Evolutionary conservation across 2,113 vertebrate species (phyloP).

Genomic region (Cynopterus brachyotis): DNA sequence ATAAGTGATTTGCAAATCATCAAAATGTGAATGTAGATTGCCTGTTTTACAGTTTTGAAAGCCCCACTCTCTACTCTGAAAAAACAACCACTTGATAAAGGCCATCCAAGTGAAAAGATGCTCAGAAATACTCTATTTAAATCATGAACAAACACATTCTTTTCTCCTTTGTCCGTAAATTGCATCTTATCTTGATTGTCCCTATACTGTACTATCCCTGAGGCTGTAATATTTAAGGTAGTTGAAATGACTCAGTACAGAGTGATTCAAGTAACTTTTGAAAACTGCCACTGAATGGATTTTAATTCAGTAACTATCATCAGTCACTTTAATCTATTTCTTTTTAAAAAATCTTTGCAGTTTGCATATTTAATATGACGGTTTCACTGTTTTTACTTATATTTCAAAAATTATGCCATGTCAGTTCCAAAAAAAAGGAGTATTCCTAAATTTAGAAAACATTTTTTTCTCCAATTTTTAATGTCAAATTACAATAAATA

Average conservation of each 20-base stretch:
- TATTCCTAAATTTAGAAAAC: slow-evolving; percentile 9
- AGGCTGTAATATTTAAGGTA: background rate
- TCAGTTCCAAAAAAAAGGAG: background rate
- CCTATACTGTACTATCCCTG: background rate
- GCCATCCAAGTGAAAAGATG: background rate
- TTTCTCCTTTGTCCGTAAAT: background rate
- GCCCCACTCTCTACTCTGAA: background rate
- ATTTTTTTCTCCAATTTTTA: background rate
- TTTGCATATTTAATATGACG: background rate
- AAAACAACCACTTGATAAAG: background rate
- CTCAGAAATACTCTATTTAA: background rate
- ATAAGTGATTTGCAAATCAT: slow-evolving; percentile 7
- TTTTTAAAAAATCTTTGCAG: background rate
- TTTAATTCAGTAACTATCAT: background rate
- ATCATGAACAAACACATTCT: background rate
- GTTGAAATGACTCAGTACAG: background rate
- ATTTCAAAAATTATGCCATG: background rate
- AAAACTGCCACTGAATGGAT: background rate
- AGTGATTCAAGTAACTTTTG: background rate
- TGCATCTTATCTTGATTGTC: background rate
- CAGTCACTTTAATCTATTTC: background rate
- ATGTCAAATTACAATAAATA: background rate
- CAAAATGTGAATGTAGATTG: background rate
- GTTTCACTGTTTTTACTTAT: background rate
- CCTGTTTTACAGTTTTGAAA: slow-evolving; percentile 8